Base-by-base conservation (phyloP, 2,888 invertebrate genomes). In the Matsumyia berberina region DNA sequence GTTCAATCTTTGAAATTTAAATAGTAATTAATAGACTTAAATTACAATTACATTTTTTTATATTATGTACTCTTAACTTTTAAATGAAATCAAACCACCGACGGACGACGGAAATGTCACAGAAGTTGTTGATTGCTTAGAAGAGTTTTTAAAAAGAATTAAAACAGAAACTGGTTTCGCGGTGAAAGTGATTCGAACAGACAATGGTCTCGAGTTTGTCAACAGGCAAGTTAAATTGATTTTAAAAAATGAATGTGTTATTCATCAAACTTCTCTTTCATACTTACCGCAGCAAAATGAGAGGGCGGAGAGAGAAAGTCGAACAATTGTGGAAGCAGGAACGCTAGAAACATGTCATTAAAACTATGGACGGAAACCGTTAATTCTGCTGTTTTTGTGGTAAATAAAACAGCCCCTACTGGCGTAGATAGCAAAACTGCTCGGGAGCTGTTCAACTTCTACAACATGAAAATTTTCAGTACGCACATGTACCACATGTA, bases 361-460 rank as follows among this genome's bases (percentile, higher is more conserved):
- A 86, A 87, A n/a, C 85, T 90, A 3, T 91, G 90, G 91, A 90
- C 90, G 7, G 91, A 91, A 86, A 90, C 90, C 0, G 88, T 90
- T 0, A 87, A 88, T 6, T 89, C 88, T 73, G 89, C 89, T 7
- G 88, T 88, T 0, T 90, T 89, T 78, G 70, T 90, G n/a, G 74
- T 91, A 5, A 91, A 91, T 62, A 44, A 15, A 7, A 44, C 44
- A 12, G 42, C 42, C 4, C 42, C 17, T 1, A 17, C 7, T 6
- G 8, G 44, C n/a, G n/a, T n/a, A n/a, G n/a, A n/a, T n/a, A n/a
- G n/a, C n/a, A n/a, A n/a, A n/a, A n/a, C n/a, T 44, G 44, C 17
- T 5, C 7, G 44, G 17, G 44, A 44, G 15, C 15, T 44, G 1
- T 11, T 49, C 11, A 49, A 29, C 49, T n/a, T n/a, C n/a, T n/a